Percentiles rank a stretch among this genome's conserved stretches.
Evolutionary conservation across 2,113 vertebrate genomes (phyloP).

Genomic region (Cebidichthys violaceus): DNA sequence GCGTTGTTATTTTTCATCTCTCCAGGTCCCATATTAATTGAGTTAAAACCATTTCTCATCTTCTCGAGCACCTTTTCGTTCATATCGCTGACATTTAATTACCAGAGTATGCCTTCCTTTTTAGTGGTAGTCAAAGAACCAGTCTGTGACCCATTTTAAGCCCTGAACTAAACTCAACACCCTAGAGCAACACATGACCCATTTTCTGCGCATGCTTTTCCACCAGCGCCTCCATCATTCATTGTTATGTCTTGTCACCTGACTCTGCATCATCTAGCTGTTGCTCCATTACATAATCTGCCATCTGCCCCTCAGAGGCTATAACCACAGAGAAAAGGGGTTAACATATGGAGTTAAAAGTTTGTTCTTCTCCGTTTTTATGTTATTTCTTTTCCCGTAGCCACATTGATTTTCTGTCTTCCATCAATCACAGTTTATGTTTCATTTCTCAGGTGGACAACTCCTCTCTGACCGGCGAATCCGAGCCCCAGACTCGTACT

Average conservation of each 20-base stretch:
- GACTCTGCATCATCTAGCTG: no score
- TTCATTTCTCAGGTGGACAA: constrained; percentile 89
- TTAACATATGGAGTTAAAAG: not conserved
- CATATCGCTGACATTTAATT: not conserved
- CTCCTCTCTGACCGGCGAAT: constrained; percentile 96
- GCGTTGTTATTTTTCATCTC: not conserved
- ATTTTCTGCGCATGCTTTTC: not conserved
- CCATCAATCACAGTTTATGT: constrained; percentile 10
- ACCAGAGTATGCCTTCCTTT: not conserved
- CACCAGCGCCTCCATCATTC: constrained; percentile 1
- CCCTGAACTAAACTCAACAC: not conserved
- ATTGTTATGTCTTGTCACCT: not conserved
- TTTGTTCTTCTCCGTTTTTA: not conserved
- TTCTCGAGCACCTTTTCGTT: no score
- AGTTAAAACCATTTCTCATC: not conserved
- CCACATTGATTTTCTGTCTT: not conserved
- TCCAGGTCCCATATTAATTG: not conserved
- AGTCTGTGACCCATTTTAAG: constrained; percentile 28
- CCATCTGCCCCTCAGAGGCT: constrained; percentile 10
- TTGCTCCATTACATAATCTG: no score
- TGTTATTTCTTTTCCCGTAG: not conserved
- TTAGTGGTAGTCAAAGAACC: not conserved
- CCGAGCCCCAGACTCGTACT: constrained; percentile 93
- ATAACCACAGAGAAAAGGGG: not conserved
- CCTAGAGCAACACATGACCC: constrained; percentile 15